Percentiles rank a stretch among this genome's conserved stretches.
Conservation (phyloP, 2,113 vertebrate species). For the Aythya baeri region DNA sequence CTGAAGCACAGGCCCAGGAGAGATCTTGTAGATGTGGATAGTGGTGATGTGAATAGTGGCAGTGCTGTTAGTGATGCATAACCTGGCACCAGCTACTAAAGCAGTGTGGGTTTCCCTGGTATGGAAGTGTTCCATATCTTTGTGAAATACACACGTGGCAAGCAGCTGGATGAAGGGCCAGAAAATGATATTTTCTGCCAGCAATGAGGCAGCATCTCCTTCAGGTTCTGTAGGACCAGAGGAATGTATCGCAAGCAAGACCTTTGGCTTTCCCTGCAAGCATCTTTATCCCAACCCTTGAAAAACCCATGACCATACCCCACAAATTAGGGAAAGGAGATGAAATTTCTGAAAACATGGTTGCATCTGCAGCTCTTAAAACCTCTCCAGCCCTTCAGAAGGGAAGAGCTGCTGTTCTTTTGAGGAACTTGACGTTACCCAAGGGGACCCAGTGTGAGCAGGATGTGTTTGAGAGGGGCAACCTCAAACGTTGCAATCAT, state of each 20-base stretch:
- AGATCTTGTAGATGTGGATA: neutral
- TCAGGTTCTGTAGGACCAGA: neutral
- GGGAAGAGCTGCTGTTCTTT: neutral
- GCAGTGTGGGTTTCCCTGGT: neutral
- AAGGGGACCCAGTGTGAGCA: rapidly evolving
- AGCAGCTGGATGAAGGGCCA: neutral
- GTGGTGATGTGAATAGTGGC: rapidly evolving
- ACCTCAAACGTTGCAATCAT: rapidly evolving
- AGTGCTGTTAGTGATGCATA: neutral
- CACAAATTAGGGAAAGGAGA: neutral
- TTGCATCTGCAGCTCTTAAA: neutral
- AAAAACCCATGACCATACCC: neutral
- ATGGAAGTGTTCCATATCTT: neutral
- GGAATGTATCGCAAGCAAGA: rapidly evolving
- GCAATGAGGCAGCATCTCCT: neutral
- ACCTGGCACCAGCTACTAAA: neutral
- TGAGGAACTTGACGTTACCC: neutral
- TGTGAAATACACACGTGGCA: neutral
- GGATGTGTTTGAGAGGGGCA: neutral
- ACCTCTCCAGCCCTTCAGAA: neutral
- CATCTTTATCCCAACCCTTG: neutral
- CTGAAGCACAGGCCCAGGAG: neutral
- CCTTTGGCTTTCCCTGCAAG: neutral
- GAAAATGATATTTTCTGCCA: neutral
- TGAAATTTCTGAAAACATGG: neutral